phyloP scores from a whole-genome alignment of 2,113 vertebrate genomes.

The Rhinichthys klamathensis region DNA sequence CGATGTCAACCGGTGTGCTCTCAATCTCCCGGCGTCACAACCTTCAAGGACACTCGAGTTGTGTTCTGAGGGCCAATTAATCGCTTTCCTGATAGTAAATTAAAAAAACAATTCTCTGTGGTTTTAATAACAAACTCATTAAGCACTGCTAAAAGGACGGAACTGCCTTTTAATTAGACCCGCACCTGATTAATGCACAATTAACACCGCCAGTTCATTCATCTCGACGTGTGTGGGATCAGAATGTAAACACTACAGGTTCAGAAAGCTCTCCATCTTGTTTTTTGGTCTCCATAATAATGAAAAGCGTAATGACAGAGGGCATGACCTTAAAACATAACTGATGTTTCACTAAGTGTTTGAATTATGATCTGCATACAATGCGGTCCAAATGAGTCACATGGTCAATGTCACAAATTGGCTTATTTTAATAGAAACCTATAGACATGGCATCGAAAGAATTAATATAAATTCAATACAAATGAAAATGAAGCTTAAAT shows the following conservation, averaged over 20 bases:
- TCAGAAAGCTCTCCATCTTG: constrained; percentile 48
- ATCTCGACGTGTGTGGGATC: constrained; percentile 68
- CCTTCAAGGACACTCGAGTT: constrained; percentile 74
- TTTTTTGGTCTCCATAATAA: constrained; percentile 27
- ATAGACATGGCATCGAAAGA: not conserved
- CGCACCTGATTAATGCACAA: constrained; percentile 80
- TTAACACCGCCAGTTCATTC: constrained; percentile 76
- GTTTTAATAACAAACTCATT: constrained; percentile 83
- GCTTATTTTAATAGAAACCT: not conserved
- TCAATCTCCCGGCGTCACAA: constrained; percentile 60
- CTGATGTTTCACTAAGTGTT: not conserved
- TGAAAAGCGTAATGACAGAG: not conserved
- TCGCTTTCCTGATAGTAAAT: constrained; percentile 74
- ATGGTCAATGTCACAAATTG: not conserved
- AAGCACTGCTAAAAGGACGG: constrained; percentile 74
- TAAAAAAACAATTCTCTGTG: constrained; percentile 75
- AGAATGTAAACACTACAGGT: constrained; percentile 58
- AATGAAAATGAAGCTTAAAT: too few species aligned
- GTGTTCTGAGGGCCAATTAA: constrained; percentile 76
- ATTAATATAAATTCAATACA: not conserved
- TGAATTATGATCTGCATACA: not conserved
- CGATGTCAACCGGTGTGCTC: constrained; percentile 37
- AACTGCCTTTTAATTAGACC: constrained; percentile 82
- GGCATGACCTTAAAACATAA: not conserved
- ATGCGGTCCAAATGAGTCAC: not conserved